Base-by-base conservation (phyloP, 1,140 invertebrate genomes). In the Matsumurasca onukii region DNA sequence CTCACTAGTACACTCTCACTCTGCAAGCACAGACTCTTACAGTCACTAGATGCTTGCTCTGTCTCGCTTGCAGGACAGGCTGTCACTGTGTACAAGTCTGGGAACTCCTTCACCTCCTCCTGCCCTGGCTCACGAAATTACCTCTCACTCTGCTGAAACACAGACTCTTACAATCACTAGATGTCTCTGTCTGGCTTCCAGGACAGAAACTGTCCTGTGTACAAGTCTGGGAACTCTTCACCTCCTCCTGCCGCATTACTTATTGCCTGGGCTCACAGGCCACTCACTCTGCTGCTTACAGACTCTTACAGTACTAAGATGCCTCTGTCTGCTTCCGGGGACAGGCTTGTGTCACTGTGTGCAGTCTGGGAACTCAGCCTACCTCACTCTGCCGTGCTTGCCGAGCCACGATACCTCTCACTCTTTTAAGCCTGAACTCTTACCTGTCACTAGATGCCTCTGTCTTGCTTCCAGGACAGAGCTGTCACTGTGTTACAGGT, bases 41-140 rank as follows among this genome's bases (percentile, higher is more conserved):
- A 91, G 74, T 92, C 80, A 0, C 83, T 84, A 17, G 90, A n/a
- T n/a, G n/a, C n/a, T n/a, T n/a, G 77, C 72, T 84, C 85, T 0
- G 93, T 95, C 98, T 80, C 99, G 98, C 73, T 94, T 92, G 97
- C 97, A 99, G 0, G 90, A 81, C 9, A 99, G 0, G 92, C 87
- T 0, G 94, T 92, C 17, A 98, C 85, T 0, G 93, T 92, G 76
- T 98, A 98, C 71, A 98, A 82, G 76, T 96, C 91, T 3, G 86
- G 82, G 48, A 98, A 90, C 51, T 88, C 86, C 73, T 95, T 89
- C 24, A 88, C 86, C 34, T 86, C 87, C 82, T 98, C 91, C 80
- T 92, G 88, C 91, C n/a, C n/a, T n/a, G n/a, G n/a, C 76, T 96
- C 91, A 5, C 86, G 82, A 49, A 98, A 90, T 51, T 88, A 86